These are phyloP conservation scores for Mirounga angustirostris DNA, from an alignment of 2,113 vertebrate species.

Conservation along the genomic window DNA sequence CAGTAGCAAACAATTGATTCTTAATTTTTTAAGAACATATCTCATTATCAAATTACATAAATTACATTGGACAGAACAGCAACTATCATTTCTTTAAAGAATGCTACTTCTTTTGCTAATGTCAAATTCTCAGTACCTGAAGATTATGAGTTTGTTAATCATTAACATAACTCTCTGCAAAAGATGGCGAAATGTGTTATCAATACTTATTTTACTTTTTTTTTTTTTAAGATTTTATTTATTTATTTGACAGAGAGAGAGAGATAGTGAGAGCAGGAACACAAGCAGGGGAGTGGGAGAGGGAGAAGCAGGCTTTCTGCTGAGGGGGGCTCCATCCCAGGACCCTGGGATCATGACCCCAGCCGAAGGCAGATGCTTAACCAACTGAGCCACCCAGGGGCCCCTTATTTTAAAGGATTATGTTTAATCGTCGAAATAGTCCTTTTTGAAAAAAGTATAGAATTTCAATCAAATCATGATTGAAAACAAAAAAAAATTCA, in stretches of 20 bases:
- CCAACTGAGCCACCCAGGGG: too few species aligned
- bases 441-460: neutral
- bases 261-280: too few species aligned
- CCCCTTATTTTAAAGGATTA: neutral
- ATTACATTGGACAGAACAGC: neutral
- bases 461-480: conserved; percentile 30
- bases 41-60: conserved; percentile 45
- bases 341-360: too few species aligned
- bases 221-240: too few species aligned
- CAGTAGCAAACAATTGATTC: conserved; percentile 6
- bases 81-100: neutral
- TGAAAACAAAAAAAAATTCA: neutral
- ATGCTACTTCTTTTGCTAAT: neutral
- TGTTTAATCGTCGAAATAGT: conserved; percentile 12
- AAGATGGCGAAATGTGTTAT: neutral
- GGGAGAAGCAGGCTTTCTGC: too few species aligned
- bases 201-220: conserved; percentile 5
- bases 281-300: too few species aligned
- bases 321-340: too few species aligned
- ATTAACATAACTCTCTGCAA: neutral
- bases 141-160: neutral
- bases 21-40: neutral
- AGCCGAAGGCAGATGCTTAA: too few species aligned
- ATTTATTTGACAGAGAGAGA: too few species aligned
- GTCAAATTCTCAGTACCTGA: conserved; percentile 37